phyloP scores from a whole-genome alignment of 1,140 invertebrate species.

The Marisa cornuarietis region DNA sequence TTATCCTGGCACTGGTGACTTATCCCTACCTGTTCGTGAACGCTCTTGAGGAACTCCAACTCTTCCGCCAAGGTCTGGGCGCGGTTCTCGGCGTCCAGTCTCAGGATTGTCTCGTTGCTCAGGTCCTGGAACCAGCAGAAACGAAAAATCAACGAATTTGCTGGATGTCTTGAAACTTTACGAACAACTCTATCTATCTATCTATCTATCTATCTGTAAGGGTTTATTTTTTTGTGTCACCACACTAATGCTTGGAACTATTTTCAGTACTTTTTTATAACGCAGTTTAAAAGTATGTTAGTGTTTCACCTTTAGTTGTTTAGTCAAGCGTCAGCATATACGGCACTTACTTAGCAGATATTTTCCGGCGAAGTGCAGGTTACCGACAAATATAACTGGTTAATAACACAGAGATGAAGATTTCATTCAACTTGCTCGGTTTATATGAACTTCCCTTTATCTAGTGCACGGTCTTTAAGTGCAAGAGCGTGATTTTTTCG shows the following conservation, averaged over 20 bases:
- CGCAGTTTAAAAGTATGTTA: not conserved
- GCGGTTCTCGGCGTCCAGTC: slow-evolving; percentile 66
- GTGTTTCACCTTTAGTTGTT: not conserved
- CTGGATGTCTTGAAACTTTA: not conserved
- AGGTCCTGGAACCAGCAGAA: slow-evolving; percentile 57
- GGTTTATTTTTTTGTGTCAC: no score
- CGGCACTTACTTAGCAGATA: not conserved
- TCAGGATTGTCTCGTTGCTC: slow-evolving; percentile 64
- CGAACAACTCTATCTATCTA: no score
- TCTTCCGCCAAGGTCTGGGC: slow-evolving; percentile 68
- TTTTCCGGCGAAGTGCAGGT: no score
- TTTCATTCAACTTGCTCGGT: no score
- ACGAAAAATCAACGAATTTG: not conserved
- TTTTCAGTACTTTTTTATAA: not conserved
- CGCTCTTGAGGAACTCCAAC: slow-evolving; percentile 65
- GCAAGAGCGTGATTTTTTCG: no score
- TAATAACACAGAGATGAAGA: no score
- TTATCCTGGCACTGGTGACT: no score
- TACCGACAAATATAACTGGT: no score
- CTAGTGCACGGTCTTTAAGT: no score
- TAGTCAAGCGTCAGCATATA: not conserved
- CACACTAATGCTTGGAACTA: no score
- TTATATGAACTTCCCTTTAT: no score
- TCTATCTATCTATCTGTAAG: no score
- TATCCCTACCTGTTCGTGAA: slow-evolving; percentile 61